Evolutionary conservation across 2,797 vertebrate species (phyloP), one percentile per base, ranked within the genome.

Genomic region (Gymnoscopelus microlampas): DNA sequence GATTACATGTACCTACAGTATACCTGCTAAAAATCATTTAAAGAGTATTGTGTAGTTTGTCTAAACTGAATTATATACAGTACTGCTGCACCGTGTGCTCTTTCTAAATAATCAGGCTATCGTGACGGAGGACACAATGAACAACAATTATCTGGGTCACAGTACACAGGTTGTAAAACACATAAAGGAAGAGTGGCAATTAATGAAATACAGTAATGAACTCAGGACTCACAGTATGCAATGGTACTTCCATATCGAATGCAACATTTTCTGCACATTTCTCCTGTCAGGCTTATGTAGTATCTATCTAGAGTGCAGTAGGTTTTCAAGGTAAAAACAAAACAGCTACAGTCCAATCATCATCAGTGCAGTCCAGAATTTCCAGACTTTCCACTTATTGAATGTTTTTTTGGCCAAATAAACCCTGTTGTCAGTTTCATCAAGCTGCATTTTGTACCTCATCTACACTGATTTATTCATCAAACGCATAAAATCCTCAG

Each of bases 391-490:
- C 71, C 19, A 71, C 44, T 71, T 69, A 69, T 75, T n/a, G 59
- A 65, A 3, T 12, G 0, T 73, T 71, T 68, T 61, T 39, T 51
- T 15, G 49, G 15, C 61, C 50, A 72, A 78, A 83, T 65, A 69
- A 81, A 79, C 74, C 58, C 66, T 59, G 61, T 67, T 79, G 58
- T 74, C 82, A 77, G 60, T 1, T 77, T 26, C 84, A 81, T 84
- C 80, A 80, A 73, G 65, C 66, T 64, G 65, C 62, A 62, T 77
- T 54, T 69, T 72, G 65, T 66, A 60, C 67, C 70, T 78, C 73
- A 80, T 80, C 32, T 1, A 74, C 70, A 79, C 73, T 60, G 69
- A 75, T 79, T 83, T 81, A 81, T 81, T 81, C 78, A 62, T 80
- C 75, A 68, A 78, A 70, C 72, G 2, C 26, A 29, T 4, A 29